Percentiles rank a stretch among this genome's conserved stretches.
Conservation (phyloP, 2,113 vertebrate genomes). For the Vicugna pacos region DNA sequence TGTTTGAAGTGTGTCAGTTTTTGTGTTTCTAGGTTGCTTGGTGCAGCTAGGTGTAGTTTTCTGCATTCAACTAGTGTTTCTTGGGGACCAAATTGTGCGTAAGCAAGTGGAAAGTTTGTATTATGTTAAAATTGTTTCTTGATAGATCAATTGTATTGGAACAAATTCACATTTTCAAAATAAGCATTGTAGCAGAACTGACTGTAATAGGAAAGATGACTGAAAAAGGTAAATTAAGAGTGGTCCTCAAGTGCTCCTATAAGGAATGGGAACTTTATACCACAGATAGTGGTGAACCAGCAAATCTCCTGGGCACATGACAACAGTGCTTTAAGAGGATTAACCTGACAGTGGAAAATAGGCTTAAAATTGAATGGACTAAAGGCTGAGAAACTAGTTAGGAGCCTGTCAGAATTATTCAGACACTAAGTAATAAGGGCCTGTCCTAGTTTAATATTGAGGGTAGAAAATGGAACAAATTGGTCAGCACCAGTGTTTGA, state of each 20-base stretch:
- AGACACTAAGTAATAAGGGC: not conserved
- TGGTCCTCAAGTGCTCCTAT: not conserved
- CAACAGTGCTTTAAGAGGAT: not conserved
- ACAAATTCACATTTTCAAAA: slow-evolving; percentile 22
- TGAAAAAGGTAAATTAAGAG: not conserved
- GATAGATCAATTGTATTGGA: not conserved
- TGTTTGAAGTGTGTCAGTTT: not conserved
- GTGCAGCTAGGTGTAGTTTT: slow-evolving; percentile 6
- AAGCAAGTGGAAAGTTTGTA: not conserved
- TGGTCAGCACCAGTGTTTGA: not conserved
- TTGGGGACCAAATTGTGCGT: not conserved
- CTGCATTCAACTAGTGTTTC: not conserved
- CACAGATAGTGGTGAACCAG: not conserved
- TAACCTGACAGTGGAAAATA: not conserved
- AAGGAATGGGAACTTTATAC: not conserved
- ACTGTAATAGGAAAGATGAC: not conserved
- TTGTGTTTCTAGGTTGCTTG: not conserved
- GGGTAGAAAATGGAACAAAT: not conserved
- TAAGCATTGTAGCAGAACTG: not conserved
- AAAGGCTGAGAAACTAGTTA: not conserved
- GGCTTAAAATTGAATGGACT: not conserved
- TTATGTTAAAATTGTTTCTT: not conserved
- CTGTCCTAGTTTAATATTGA: not conserved
- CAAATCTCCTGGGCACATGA: not conserved
- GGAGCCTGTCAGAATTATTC: not conserved